Evolutionary conservation across 2,888 invertebrate genomes (phyloP).

Genomic region (Pycnomerus fuliginosus): DNA sequence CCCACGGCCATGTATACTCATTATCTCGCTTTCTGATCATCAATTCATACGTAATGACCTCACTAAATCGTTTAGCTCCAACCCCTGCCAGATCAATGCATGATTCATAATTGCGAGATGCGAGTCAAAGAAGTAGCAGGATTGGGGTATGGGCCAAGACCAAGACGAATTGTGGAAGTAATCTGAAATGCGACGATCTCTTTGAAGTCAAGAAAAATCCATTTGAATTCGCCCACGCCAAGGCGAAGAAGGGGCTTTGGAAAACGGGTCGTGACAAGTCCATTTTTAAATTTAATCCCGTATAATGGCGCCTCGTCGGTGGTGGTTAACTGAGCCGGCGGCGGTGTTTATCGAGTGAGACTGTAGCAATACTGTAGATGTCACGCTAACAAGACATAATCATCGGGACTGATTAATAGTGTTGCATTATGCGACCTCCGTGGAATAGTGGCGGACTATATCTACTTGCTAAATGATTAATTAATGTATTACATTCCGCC

Average conservation of each 20-base stretch:
- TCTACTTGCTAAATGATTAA: constrained; percentile 34
- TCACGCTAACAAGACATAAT: constrained; percentile 40
- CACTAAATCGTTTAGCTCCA: constrained; percentile 50
- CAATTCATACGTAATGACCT: constrained; percentile 47
- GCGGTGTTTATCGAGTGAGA: constrained; percentile 25
- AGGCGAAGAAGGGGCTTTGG: too few relatives aligned
- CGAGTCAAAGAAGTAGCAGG: too few relatives aligned
- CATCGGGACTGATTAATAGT: constrained; percentile 40
- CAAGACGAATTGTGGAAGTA: too few relatives aligned
- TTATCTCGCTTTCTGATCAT: constrained; percentile 49
- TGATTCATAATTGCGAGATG: too few relatives aligned
- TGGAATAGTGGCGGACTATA: constrained; percentile 20
- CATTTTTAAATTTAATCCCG: too few relatives aligned
- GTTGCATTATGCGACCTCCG: constrained; percentile 35
- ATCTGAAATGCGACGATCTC: too few relatives aligned
- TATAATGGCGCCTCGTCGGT: constrained; percentile 9
- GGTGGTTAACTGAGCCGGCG: too few relatives aligned
- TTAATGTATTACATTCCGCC: constrained; percentile 32
- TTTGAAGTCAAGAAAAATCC: too few relatives aligned
- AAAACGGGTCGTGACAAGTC: too few relatives aligned
- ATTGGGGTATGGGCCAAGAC: too few relatives aligned
- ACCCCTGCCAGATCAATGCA: too few relatives aligned
- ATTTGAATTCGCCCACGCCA: constrained; percentile 10
- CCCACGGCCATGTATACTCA: constrained; percentile 43
- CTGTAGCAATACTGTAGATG: constrained; percentile 25